Percentiles rank a stretch among this genome's conserved stretches.
phyloP scores from a whole-genome alignment of 2,888 invertebrate species.

The Pyrrhia umbra region DNA sequence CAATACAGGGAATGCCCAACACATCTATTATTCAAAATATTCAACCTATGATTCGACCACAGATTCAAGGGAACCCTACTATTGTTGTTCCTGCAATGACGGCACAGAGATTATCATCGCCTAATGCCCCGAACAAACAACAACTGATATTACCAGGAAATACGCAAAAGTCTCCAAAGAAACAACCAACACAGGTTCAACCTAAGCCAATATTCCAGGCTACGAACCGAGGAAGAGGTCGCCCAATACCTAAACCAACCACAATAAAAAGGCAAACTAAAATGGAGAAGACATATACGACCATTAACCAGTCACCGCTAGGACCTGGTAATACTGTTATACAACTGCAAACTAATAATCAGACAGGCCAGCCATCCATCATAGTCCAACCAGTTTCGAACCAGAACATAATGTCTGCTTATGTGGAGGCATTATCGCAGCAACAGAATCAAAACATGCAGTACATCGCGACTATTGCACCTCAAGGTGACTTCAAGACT shows the following conservation, averaged over 20 bases:
- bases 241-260: slow-evolving; percentile 85
- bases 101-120: slow-evolving; percentile 84
- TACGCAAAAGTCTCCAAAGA: slow-evolving; percentile 87
- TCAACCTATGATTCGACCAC: slow-evolving; percentile 87
- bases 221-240: slow-evolving; percentile 82
- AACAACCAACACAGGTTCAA: slow-evolving; percentile 84
- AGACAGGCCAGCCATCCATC: slow-evolving; percentile 91
- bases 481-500: slow-evolving; percentile 90
- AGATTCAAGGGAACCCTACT: slow-evolving; percentile 86
- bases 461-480: slow-evolving; percentile 93
- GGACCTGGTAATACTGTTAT: slow-evolving; percentile 89
- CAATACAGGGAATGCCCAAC: slow-evolving; percentile 86
- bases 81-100: slow-evolving; percentile 87
- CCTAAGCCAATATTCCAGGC: slow-evolving; percentile 88
- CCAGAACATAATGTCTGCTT: slow-evolving; percentile 91
- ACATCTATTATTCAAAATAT: slow-evolving; percentile 87
- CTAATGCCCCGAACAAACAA: slow-evolving; percentile 84
- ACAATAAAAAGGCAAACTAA: slow-evolving; percentile 87
- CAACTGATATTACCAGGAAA: slow-evolving; percentile 84
- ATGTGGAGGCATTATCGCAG: slow-evolving; percentile 93
- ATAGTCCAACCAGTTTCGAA: slow-evolving; percentile 92
- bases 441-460: slow-evolving; percentile 93
- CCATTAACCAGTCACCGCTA: slow-evolving; percentile 85
- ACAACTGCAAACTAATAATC: slow-evolving; percentile 90
- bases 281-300: slow-evolving; percentile 85